A percentile compares a stretch with the other conserved stretches of the same genome.
phyloP scores from a whole-genome alignment of 1,140 invertebrate genomes.

The Drosophila mayri region DNA sequence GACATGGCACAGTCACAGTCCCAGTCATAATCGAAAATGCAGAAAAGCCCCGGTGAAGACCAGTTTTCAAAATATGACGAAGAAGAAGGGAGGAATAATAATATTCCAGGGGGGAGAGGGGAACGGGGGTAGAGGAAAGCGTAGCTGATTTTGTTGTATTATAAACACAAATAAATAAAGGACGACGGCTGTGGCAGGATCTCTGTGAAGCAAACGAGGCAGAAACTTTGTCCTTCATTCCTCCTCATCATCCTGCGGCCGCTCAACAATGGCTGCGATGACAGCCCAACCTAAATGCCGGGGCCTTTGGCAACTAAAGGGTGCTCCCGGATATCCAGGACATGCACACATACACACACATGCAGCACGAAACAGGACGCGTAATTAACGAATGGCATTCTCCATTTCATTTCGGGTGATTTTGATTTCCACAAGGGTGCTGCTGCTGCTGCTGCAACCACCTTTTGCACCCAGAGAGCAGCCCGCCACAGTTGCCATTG shows the following conservation, averaged over 20 bases:
- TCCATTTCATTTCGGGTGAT: constrained; percentile 79
- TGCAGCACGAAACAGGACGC: constrained; percentile 29
- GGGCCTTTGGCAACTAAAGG: constrained; percentile 52
- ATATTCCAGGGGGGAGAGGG: constrained; percentile 25
- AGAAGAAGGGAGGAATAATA: constrained; percentile 17
- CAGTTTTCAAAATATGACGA: constrained; percentile 51
- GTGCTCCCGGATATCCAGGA: constrained; percentile 55
- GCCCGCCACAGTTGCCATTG: constrained; percentile 74
- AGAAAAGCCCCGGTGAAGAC: constrained; percentile 35
- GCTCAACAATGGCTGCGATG: constrained; percentile 82
- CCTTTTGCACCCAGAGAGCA: constrained; percentile 30
- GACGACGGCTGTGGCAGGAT: constrained; percentile 66
- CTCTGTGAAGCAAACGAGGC: constrained; percentile 63
- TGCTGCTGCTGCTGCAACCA: constrained; percentile 19
- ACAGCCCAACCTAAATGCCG: constrained; percentile 68
- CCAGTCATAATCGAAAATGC: constrained; percentile 50
- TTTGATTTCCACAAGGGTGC: constrained; percentile 69
- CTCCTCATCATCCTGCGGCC: constrained; percentile 74
- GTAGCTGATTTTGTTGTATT: constrained; percentile 84
- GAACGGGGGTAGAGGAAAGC: constrained; percentile 55
- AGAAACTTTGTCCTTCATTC: constrained; percentile 55
- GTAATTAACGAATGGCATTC: constrained; percentile 84
- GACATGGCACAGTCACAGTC: constrained; percentile 55
- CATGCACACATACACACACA: constrained; percentile 16
- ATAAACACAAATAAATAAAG: constrained; percentile 84